Percentiles rank a stretch among this genome's conserved stretches.
Conservation (phyloP, 2,888 invertebrate genomes). For the Biston betularia region DNA sequence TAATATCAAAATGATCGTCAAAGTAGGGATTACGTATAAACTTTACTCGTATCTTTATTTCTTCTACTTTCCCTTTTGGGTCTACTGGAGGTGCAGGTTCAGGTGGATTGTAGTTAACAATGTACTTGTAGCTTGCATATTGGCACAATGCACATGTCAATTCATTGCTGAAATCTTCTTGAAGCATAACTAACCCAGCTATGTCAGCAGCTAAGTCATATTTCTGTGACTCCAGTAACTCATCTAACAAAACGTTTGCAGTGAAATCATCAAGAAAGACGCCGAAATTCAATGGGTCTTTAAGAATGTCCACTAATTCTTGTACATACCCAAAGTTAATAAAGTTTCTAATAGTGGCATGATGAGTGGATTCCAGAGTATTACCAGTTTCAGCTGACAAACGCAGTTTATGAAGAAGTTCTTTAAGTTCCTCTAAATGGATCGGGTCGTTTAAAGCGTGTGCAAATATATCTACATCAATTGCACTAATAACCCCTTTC, state of each 20-base stretch:
- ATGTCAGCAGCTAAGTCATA: constrained; percentile 91
- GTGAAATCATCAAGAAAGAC: constrained; percentile 94
- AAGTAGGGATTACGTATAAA: constrained; percentile 93
- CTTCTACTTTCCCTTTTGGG: constrained; percentile 81
- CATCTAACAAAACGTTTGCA: constrained; percentile 93
- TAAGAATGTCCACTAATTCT: constrained; percentile 90
- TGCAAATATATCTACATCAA: constrained; percentile 94
- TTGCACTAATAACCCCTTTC: constrained; percentile 88
- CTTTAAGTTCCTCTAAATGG: constrained; percentile 90
- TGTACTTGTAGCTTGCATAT: constrained; percentile 91
- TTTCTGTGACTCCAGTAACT: constrained; percentile 89
- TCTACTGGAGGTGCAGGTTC: constrained; percentile 50
- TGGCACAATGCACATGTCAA: constrained; percentile 89
- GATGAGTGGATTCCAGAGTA: constrained; percentile 92
- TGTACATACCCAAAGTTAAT: constrained; percentile 84
- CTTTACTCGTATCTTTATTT: constrained; percentile 91
- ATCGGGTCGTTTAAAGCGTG: constrained; percentile 87
- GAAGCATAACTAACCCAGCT: constrained; percentile 93
- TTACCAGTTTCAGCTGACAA: constrained; percentile 90
- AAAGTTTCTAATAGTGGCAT: constrained; percentile 90
- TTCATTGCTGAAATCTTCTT: constrained; percentile 93
- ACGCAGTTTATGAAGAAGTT: constrained; percentile 90
- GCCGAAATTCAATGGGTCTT: constrained; percentile 95
- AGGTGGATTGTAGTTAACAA: constrained; percentile 69
- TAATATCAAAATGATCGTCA: constrained; percentile 96